These are phyloP conservation scores for Eidolon helvum DNA, from an alignment of 2,113 vertebrate genomes.

Conservation along the genomic window DNA sequence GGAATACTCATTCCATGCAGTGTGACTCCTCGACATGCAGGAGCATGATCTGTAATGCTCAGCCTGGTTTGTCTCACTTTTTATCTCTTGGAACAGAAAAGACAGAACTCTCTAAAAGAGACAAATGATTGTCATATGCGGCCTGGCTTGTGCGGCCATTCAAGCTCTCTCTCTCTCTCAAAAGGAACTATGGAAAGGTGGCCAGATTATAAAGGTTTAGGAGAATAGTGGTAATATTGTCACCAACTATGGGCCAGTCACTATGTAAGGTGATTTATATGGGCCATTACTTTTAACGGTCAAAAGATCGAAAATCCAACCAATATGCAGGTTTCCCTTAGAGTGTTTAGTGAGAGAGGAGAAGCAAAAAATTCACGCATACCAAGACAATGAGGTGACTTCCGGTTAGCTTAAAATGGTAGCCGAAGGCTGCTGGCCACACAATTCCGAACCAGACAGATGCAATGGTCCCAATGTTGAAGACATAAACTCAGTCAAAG, in stretches of 20 bases:
- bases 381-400: neutral
- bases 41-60: neutral
- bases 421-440: too few relatives aligned
- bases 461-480: neutral
- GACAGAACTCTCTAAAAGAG: neutral
- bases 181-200: neutral
- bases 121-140: neutral
- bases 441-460: neutral
- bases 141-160: neutral
- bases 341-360: neutral
- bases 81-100: neutral
- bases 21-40: neutral
- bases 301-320: neutral
- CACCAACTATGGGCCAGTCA: neutral
- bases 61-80: neutral
- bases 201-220: neutral
- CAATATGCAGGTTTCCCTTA: neutral
- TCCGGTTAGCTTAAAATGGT: neutral
- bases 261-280: neutral
- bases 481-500: neutral
- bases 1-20: neutral
- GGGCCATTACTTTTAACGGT: neutral
- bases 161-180: neutral
- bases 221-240: neutral
- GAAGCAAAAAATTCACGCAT: neutral